Evolutionary conservation across 2,113 vertebrate genomes (phyloP), one percentile per base, ranked within the genome.

Genomic region (Lamprologus tigripictilis): DNA sequence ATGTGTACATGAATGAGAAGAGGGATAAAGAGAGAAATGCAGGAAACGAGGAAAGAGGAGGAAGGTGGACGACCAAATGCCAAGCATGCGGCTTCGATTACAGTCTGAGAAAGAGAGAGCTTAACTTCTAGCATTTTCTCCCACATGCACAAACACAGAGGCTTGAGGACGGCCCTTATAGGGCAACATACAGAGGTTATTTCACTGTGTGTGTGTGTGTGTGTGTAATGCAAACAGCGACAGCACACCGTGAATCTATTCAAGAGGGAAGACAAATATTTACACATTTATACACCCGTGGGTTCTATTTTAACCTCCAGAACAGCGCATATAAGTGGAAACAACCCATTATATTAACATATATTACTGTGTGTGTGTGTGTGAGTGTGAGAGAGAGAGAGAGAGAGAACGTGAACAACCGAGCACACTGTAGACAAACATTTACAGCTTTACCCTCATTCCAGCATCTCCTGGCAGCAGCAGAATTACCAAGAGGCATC

Each of bases 41-140:
- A 87, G 26, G 63, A 47, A 73, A 71, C 12, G 17, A 51, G 53
- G 83, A 66, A 85, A 90, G 31, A 79, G 51, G 61, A 81, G 90
- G 76, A 89, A 79, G 68, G 28, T 21, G 33, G 49, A 68, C 1
- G 17, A 58, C 33, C 7, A 6, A 66, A 58, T 3, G 76, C 71
- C 84, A 80, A 78, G 19, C 92, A 93, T 89, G 90, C 88, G 88
- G 90, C 47, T 91, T 89, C 12, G 42, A 88, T 95, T 92, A 94
- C 86, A 68, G 84, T 9, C 53, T 1, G 37, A 83, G 17, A 86
- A 68, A 85, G 12, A 73, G 17, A 61, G 19, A 37, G 51, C 17
- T 61, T 26, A 53, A 82, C 78, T 86, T 79, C 16, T 10, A 53
- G 37, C 55, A 37, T 58, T 61, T 63, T 73, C 58, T 80, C 33